Base-by-base conservation (phyloP, 2,113 vertebrate genomes). In the Uropsilus gracilis region DNA sequence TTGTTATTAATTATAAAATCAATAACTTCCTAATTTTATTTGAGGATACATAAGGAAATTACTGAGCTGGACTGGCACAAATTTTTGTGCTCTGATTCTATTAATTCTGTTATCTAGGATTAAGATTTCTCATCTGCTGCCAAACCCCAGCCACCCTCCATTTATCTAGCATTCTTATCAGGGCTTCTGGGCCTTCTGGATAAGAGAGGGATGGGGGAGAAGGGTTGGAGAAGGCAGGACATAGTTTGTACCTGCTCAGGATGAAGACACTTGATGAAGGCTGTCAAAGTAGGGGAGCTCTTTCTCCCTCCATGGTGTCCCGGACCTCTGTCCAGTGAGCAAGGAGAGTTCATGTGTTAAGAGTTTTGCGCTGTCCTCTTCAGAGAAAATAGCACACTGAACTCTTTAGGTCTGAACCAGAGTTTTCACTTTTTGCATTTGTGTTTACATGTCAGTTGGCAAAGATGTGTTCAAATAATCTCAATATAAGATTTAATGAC, bases 1-100 rank as follows among this genome's bases (percentile, higher is more conserved):
- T 71, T 89, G 48, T 57, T 78, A n/a, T 76, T 92, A 81, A 72
- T 66, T 77, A 68, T 78, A 42, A 90, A 91, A 61, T 94, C 84
- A 92, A n/a, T 90, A 50, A 57, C 92, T 82, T 39, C 64, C 22
- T 55, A 22, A 55, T 22, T 22, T 55, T 94, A 42, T 83, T 48
- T 57, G 55, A 95, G 20, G 34, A 37, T 17, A 76, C 22, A 9
- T 57, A 87, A 71, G 75, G 84, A 55, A 66, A 44, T 76, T 46
- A 61, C 53, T 59, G 30, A 17, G 12, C 61, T 77, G 61, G 64
- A n/a, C 37, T 26, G 39, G 71, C 16, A 10, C 17, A 28, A 42
- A 30, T 61, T 86, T 76, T 8, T 77, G 30, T 22, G 17, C 22
- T 72, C 59, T 39, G 72, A 76, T 91, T 86, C 61, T 76, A 1